Conservation (phyloP, 1,140 invertebrate genomes). For the Hormaphis cornu region DNA sequence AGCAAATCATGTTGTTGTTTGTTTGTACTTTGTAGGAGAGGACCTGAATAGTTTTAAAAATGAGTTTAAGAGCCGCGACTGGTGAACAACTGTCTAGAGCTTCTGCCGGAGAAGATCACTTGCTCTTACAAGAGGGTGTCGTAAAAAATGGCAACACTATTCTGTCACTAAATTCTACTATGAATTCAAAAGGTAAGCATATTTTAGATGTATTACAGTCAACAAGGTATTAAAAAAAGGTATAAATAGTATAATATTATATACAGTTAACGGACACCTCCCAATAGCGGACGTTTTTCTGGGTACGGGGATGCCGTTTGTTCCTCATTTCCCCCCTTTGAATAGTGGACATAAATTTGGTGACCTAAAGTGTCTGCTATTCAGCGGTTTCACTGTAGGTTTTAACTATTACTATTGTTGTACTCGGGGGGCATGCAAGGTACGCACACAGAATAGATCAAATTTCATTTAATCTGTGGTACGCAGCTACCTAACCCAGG, state of each 20-base stretch:
- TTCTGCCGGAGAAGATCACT: background rate
- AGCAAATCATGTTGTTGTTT: no score
- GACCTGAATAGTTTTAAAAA: background rate
- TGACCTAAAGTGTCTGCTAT: background rate
- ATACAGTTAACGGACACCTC: no score
- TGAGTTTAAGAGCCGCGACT: conserved; percentile 8
- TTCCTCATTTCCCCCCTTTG: no score
- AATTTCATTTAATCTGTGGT: no score
- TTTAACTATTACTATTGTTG: background rate
- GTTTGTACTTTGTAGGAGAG: background rate
- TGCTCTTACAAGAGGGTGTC: conserved; percentile 10
- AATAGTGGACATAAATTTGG: no score
- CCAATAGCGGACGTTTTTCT: no score
- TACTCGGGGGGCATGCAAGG: no score
- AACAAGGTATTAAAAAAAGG: background rate
- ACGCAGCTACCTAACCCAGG: no score
- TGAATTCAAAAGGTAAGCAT: conserved; percentile 22
- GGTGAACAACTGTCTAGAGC: background rate
- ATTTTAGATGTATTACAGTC: background rate
- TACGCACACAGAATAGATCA: no score
- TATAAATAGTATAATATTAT: background rate
- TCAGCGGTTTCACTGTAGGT: background rate
- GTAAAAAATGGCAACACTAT: conserved; percentile 22
- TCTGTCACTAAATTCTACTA: background rate
- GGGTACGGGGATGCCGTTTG: no score